Evolutionary conservation across 2,797 vertebrate genomes (phyloP).

Genomic region (Chaenodraco wilsoni): DNA sequence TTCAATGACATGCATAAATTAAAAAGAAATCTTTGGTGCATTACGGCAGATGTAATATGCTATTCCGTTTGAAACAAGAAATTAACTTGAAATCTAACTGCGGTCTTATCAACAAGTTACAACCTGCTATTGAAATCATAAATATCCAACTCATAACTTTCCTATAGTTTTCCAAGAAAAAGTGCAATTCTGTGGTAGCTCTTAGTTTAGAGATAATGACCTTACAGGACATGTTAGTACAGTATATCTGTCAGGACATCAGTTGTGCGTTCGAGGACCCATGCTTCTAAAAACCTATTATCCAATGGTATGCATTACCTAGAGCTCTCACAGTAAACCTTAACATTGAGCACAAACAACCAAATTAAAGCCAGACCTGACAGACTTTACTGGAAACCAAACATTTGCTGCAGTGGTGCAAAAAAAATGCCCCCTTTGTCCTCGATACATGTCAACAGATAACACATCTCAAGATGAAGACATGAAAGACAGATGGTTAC

Average conservation of each 20-base stretch:
- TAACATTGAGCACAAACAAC: neutral
- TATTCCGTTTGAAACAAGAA: slow-evolving; percentile 2
- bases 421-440: slow-evolving; percentile 4
- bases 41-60: slow-evolving; percentile 9
- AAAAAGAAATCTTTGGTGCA: slow-evolving; percentile 27
- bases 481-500: neutral
- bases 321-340: slow-evolving; percentile 3
- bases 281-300: neutral
- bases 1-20: slow-evolving; percentile 25
- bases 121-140: neutral
- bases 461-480: neutral
- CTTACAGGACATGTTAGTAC: neutral
- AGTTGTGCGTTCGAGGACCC: neutral
- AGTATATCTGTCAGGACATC: neutral
- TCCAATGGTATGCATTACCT: neutral
- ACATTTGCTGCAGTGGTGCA: slow-evolving; percentile 50
- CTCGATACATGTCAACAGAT: slow-evolving; percentile 8
- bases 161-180: neutral
- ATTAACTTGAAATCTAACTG: slow-evolving; percentile 4
- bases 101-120: slow-evolving; percentile 31
- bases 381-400: slow-evolving; percentile 25
- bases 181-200: neutral
- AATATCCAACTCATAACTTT: too few relatives aligned
- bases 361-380: neutral
- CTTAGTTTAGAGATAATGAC: neutral